Percentiles rank a stretch among this genome's conserved stretches.
These are phyloP conservation scores for Euplexia lucipara DNA, from an alignment of 2,888 invertebrate species.

Conservation along the genomic window DNA sequence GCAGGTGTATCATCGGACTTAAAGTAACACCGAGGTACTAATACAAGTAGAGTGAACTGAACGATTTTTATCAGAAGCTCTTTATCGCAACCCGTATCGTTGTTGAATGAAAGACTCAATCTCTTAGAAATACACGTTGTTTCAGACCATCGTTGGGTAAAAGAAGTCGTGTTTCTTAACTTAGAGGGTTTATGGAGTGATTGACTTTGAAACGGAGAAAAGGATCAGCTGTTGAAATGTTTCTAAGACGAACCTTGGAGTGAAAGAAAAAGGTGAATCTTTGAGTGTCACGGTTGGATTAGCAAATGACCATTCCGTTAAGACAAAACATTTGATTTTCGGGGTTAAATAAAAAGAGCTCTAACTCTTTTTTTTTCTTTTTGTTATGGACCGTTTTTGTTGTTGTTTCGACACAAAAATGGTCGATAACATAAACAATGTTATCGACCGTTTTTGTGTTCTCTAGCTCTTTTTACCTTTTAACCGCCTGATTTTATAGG, in stretches of 20 bases:
- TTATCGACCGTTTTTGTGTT: too few relatives aligned
- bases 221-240: neutral
- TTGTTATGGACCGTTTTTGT: too few relatives aligned
- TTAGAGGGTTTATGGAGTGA: neutral
- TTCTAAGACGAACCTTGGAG: too few relatives aligned
- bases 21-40: slow-evolving; percentile 26
- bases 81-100: slow-evolving; percentile 29
- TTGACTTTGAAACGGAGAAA: neutral
- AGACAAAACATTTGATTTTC: too few relatives aligned
- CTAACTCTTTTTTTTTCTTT: neutral
- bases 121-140: slow-evolving; percentile 30
- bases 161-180: slow-evolving; percentile 3
- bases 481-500: too few relatives aligned
- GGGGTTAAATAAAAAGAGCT: too few relatives aligned
- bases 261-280: too few relatives aligned
- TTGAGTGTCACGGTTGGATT: too few relatives aligned
- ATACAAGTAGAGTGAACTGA: slow-evolving; percentile 34
- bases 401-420: too few relatives aligned
- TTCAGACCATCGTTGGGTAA: slow-evolving; percentile 12
- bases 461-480: too few relatives aligned
- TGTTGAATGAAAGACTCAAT: slow-evolving; percentile 24
- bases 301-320: too few relatives aligned
- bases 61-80: slow-evolving; percentile 22
- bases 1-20: neutral
- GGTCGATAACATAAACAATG: too few relatives aligned